These are phyloP conservation scores for Entomobrya multifasciata DNA, from an alignment of 2,888 invertebrate genomes.

Conservation along the genomic window DNA sequence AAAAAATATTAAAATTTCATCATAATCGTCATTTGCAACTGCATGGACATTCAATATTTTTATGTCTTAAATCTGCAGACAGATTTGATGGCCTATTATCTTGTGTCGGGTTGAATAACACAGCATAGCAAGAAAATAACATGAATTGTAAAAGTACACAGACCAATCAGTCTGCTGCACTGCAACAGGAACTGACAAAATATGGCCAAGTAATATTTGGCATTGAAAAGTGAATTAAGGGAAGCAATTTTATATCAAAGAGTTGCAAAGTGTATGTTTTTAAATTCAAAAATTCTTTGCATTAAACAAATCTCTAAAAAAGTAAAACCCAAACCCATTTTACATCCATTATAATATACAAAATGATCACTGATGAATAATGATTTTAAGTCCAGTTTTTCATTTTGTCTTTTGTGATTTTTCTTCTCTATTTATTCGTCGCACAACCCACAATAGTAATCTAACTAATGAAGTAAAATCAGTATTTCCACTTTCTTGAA, in stretches of 20 bases:
- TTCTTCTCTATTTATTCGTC: background rate
- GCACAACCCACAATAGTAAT: background rate
- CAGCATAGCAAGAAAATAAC: background rate
- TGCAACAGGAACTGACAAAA: background rate
- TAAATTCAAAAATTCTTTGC: background rate
- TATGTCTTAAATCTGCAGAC: background rate
- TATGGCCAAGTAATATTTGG: constrained; percentile 16
- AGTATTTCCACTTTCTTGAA: constrained; percentile 33
- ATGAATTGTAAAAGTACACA: background rate
- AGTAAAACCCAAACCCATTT: background rate
- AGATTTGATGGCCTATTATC: constrained; percentile 26
- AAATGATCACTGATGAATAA: background rate
- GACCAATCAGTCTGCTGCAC: background rate
- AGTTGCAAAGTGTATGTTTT: constrained; percentile 12
- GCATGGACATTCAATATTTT: constrained; percentile 10
- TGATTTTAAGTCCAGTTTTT: constrained; percentile 36
- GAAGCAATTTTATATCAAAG: background rate
- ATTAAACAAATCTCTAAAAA: background rate
- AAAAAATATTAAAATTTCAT: constrained; percentile 64
- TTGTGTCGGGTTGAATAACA: background rate
- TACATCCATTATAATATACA: background rate
- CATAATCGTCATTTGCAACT: constrained; percentile 15
- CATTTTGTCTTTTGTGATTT: background rate
- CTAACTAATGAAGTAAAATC: constrained; percentile 26
- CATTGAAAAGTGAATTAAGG: constrained; percentile 58